Base-by-base conservation (phyloP, 1,140 invertebrate genomes). In the Glossosoma conforme region DNA sequence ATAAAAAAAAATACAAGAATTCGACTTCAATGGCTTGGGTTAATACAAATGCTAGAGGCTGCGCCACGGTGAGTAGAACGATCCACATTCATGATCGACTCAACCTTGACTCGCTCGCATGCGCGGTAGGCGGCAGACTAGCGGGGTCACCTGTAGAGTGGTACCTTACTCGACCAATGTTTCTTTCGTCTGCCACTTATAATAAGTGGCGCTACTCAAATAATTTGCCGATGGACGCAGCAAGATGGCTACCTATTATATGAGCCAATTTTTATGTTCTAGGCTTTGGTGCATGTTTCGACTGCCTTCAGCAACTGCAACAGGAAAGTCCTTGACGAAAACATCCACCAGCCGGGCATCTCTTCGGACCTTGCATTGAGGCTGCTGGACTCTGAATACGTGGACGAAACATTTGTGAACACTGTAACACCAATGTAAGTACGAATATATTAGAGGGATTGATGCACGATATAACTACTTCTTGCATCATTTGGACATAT, bases 281-380 rank as follows among this genome's bases (percentile, higher is more conserved):
- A 52, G 49, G 14, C 49, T n/a, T 13, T 44, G 14, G 42, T 52
- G 17, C 77, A 81, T 58, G 74, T 81, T 3, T 81, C 79, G 1
- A 81, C 80, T 0, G 79, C 78, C 0, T 82, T 79, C 59, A 77
- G 74, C 37, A 78, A 81, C 60, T 79, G 77, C 52, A 67, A 70
- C 19, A 55, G 60, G 24, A 14, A 45, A 2, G 60, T 67, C 14
- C 70, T 78, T 19, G 65, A 67, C 13, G 77, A 79, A 60, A 62
- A 66, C 43, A 68, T 75, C 57, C 75, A 76, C 25, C 19, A 37
- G 15, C 35, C 46, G 10, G 25, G 21, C 15, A 18, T 44, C n/a
- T n/a, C 15, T 24, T 33, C 22, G 10, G 28, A 37, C n/a, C 18
- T 15, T 8, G 43, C 43, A 3, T 19, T 44, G 20, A 15, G 5